Base-by-base conservation (phyloP, 1,140 invertebrate species). In the Oscheius sp. region DNA sequence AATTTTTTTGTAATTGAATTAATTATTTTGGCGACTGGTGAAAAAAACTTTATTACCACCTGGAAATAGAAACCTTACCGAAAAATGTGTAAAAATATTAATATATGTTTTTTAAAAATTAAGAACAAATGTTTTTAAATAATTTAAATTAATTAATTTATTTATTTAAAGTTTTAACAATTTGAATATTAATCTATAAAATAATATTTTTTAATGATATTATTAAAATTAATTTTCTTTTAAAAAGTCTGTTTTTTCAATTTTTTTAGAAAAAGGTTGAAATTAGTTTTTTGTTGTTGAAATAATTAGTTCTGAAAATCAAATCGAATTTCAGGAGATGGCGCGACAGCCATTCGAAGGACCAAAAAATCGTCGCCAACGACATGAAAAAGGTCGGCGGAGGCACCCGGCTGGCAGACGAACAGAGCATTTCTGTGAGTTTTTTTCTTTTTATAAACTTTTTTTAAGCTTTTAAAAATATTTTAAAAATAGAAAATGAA, bases 391-490 rank as follows among this genome's bases (percentile, higher is more conserved):
- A 26, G 31, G 20, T 65, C 20, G 36, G 13, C 3, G 63, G 63
- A 45, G 63, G 63, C 36, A 26, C 63, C 26, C 32, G 34, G n/a
- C 63, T 65, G 13, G 63, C 20, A 45, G 34, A 38, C 15, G 63
- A 65, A 65, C 32, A 65, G 23, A 38, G 20, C 10, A 65, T 65
- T 18, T 65, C 63, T 13, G 63, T 65, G 13, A n/a, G 34, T 63
- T 13, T 23, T 29, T 32, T 10, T 32, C 28, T 13, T 29, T 63
- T 32, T 18, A 20, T 32, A 29, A 55, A n/a, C n/a, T n/a, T n/a
- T n/a, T n/a, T n/a, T n/a, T n/a, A n/a, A n/a, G n/a, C n/a, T n/a
- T n/a, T n/a, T n/a, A n/a, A n/a, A n/a, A n/a, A n/a, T n/a, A n/a
- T 13, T 20, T 15, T n/a, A 32, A 61, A 31, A 58, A 52, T 3